Conservation (phyloP, 2,888 invertebrate genomes). For the Aphidius colemani region DNA sequence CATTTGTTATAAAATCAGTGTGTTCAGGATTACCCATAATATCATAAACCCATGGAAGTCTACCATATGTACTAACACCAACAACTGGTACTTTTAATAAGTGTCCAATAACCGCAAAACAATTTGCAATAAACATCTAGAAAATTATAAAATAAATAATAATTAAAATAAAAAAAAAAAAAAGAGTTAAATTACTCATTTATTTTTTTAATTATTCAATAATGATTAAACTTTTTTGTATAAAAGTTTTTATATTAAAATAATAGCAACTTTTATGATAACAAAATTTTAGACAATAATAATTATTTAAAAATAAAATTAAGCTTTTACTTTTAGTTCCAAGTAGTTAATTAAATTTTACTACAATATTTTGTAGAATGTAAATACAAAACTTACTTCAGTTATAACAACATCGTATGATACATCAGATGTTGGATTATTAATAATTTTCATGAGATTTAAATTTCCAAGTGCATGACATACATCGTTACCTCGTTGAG, state of each 20-base stretch:
- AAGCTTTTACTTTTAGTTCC: too few relatives aligned
- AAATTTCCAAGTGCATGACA: constrained; percentile 38
- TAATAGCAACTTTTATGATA: too few relatives aligned
- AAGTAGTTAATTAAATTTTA: background rate
- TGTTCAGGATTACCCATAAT: constrained; percentile 32
- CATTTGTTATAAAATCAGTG: constrained; percentile 28
- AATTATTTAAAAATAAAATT: too few relatives aligned
- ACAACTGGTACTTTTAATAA: constrained; percentile 35
- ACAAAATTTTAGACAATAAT: too few relatives aligned
- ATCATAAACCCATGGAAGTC: constrained; percentile 32
- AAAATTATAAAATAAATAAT: constrained; percentile 1
- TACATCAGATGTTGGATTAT: constrained; percentile 43
- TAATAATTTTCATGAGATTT: constrained; percentile 39
- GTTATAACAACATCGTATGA: constrained; percentile 46
- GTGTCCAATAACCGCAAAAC: constrained; percentile 35
- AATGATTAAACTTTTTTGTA: background rate
- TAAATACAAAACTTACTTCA: constrained; percentile 36
- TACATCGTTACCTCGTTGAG: constrained; percentile 33
- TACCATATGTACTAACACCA: constrained; percentile 25
- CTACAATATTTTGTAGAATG: background rate
- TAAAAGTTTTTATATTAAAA: too few relatives aligned
- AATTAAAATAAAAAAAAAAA: background rate
- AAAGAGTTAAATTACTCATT: too few relatives aligned
- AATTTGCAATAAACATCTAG: constrained; percentile 32
- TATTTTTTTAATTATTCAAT: constrained; percentile 46